phyloP scores from a whole-genome alignment of 1,140 invertebrate genomes.

The Proctacanthus coquilletti region DNA sequence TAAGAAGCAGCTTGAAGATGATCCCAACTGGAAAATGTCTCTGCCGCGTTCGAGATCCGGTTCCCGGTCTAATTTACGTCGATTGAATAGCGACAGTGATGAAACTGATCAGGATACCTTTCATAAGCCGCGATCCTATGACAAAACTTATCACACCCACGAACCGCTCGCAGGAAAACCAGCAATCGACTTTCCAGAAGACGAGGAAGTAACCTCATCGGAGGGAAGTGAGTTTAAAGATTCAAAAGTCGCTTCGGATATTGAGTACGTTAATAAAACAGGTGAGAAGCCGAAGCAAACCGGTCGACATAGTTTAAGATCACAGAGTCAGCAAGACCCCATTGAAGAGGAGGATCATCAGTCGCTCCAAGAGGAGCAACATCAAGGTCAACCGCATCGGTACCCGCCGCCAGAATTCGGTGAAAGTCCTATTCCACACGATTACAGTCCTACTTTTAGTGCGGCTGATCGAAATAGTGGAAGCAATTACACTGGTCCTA shows the following conservation, averaged over 20 bases:
- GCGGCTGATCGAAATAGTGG: conserved; percentile 21
- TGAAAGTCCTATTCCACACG: conserved; percentile 8
- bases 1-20: conserved; percentile 33
- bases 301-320: conserved; percentile 33
- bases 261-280: conserved; percentile 33
- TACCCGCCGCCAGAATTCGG: conserved; percentile 4
- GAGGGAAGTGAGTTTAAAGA: conserved; percentile 40
- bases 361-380: conserved; percentile 21
- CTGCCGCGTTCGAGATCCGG: conserved; percentile 33
- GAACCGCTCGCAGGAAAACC: conserved; percentile 64
- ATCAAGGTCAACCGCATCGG: conserved; percentile 14
- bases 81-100: conserved; percentile 23
- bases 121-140: conserved; percentile 53
- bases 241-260: conserved; percentile 39
- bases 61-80: conserved; percentile 35
- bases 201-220: conserved; percentile 36
- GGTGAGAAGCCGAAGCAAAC: conserved; percentile 32
- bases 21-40: conserved; percentile 27
- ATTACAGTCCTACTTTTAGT: conserved; percentile 29
- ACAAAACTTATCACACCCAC: conserved; percentile 63
- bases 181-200: conserved; percentile 56
- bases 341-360: conserved; percentile 24
- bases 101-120: conserved; percentile 19
- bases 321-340: conserved; percentile 20
- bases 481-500: conserved; percentile 14